Percentiles rank a stretch among this genome's conserved stretches.
These are phyloP conservation scores for Catostylus mosaicus DNA, from an alignment of 30 jellyfish, hydroid and myxozoan genomes.

Conservation along the genomic window DNA sequence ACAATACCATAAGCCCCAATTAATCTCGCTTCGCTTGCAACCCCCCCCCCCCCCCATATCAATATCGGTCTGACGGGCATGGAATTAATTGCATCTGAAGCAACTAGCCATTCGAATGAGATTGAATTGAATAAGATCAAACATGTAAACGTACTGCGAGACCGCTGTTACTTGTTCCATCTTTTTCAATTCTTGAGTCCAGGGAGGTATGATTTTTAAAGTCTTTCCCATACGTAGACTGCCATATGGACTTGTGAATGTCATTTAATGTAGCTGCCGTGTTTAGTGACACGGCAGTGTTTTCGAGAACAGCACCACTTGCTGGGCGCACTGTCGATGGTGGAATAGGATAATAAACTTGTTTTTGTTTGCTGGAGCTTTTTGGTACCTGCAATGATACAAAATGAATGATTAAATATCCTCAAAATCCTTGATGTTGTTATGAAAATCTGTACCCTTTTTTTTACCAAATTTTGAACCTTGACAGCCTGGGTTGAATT, in stretches of 20 bases:
- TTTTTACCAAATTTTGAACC: too few species aligned
- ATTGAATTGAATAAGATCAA: not conserved
- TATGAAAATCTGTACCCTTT: too few species aligned
- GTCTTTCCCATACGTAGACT: constrained; percentile 68
- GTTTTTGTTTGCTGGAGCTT: constrained; percentile 69
- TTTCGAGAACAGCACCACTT: constrained; percentile 51
- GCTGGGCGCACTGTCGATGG: constrained; percentile 75
- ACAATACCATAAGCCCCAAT: too few species aligned
- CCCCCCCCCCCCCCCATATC: too few species aligned
- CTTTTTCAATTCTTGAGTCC: constrained; percentile 4
- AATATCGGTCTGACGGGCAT: too few species aligned
- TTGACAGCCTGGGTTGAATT: too few species aligned
- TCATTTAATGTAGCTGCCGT: constrained; percentile 59
- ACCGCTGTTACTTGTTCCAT: not conserved
- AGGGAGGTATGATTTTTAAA: constrained; percentile 18
- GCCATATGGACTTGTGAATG: constrained; percentile 59
- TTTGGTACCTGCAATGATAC: constrained; percentile 55
- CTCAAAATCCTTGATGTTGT: too few species aligned
- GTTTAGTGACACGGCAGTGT: constrained; percentile 58
- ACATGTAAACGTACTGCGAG: constrained; percentile 7
- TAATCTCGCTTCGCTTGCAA: too few species aligned
- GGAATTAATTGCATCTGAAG: too few species aligned
- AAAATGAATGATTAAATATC: not conserved
- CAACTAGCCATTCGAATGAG: too few species aligned
- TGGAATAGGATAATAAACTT: constrained; percentile 76